These are phyloP conservation scores for Siderastrea siderea DNA, from an alignment of 92 coral and sea anemone species.

Conservation along the genomic window DNA sequence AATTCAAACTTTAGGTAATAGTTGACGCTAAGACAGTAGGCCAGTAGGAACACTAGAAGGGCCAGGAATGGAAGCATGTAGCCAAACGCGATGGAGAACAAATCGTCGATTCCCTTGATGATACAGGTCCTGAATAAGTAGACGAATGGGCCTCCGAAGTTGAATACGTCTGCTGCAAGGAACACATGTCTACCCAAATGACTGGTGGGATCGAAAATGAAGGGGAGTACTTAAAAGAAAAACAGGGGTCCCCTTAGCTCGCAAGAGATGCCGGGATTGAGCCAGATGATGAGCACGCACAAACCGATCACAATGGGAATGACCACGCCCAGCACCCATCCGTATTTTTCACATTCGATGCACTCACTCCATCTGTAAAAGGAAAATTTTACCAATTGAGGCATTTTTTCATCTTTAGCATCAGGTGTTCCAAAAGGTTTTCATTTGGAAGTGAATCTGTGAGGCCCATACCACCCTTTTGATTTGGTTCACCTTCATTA, in stretches of 20 bases:
- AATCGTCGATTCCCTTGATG: slow-evolving; percentile 69
- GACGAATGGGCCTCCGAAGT: slow-evolving; percentile 90
- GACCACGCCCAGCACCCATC: slow-evolving; percentile 84
- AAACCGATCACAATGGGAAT: slow-evolving; percentile 71
- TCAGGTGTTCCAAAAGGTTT: no score
- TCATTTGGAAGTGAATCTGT: no score
- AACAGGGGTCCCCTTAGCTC: slow-evolving; percentile 96
- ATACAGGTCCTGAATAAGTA: slow-evolving; percentile 81
- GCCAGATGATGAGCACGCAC: slow-evolving; percentile 82
- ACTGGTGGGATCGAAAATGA: slow-evolving; percentile 72
- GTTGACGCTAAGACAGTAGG: slow-evolving; percentile 78
- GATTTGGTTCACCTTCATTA: no score
- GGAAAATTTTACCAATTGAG: no score
- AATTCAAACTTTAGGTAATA: slow-evolving; percentile 75
- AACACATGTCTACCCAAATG: slow-evolving; percentile 66
- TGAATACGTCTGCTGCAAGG: slow-evolving; percentile 72
- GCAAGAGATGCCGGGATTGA: slow-evolving; percentile 91
- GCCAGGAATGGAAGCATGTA: slow-evolving; percentile 79
- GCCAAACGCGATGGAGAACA: slow-evolving; percentile 75
- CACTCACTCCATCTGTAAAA: slow-evolving; percentile 65
- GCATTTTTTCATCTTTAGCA: no score
- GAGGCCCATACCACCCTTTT: no score
- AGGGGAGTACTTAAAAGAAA: slow-evolving; percentile 95
- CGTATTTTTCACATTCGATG: slow-evolving; percentile 54
- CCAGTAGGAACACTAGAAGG: slow-evolving; percentile 72